phyloP scores from a whole-genome alignment of 2,113 vertebrate genomes.

The Oceanites oceanicus region DNA sequence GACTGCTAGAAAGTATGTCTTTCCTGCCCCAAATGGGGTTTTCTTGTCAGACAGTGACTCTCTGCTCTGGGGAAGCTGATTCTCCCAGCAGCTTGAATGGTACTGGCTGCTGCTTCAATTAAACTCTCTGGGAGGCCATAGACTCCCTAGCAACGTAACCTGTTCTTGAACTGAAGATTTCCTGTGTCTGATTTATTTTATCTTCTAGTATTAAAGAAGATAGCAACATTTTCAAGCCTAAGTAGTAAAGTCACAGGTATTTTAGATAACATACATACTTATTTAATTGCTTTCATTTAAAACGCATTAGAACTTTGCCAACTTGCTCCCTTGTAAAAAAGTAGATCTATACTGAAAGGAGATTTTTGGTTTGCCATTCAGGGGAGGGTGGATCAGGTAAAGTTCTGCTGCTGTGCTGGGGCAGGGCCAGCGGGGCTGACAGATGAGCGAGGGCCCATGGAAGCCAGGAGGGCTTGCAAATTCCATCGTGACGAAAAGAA shows the following conservation, averaged over 20 bases:
- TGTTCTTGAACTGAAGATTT: slow-evolving; percentile 47
- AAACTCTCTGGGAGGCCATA: slow-evolving; percentile 44
- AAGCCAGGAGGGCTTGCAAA: background rate
- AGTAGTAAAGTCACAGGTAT: slow-evolving; percentile 16
- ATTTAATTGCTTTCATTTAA: slow-evolving; percentile 21
- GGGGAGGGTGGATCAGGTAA: background rate
- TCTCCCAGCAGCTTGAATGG: slow-evolving; percentile 12
- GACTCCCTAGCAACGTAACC: slow-evolving; percentile 45
- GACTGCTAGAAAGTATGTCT: slow-evolving; percentile 9
- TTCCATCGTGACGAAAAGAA: background rate
- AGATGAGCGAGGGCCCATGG: rapidly evolving
- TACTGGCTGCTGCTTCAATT: slow-evolving; percentile 34
- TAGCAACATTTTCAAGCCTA: slow-evolving; percentile 13
- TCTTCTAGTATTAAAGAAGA: slow-evolving; percentile 20
- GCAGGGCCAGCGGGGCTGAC: background rate
- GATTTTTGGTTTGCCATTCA: background rate
- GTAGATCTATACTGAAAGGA: background rate
- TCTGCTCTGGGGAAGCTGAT: slow-evolving; percentile 4
- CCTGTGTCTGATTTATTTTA: slow-evolving; percentile 25
- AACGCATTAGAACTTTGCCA: background rate
- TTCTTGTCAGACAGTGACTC: slow-evolving; percentile 36
- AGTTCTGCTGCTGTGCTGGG: background rate
- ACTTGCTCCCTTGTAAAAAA: background rate
- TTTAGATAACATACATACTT: slow-evolving; percentile 18
- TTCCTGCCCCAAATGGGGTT: slow-evolving; percentile 31